phyloP scores from a whole-genome alignment of 2,113 vertebrate species.

The Picathartes gymnocephalus region DNA sequence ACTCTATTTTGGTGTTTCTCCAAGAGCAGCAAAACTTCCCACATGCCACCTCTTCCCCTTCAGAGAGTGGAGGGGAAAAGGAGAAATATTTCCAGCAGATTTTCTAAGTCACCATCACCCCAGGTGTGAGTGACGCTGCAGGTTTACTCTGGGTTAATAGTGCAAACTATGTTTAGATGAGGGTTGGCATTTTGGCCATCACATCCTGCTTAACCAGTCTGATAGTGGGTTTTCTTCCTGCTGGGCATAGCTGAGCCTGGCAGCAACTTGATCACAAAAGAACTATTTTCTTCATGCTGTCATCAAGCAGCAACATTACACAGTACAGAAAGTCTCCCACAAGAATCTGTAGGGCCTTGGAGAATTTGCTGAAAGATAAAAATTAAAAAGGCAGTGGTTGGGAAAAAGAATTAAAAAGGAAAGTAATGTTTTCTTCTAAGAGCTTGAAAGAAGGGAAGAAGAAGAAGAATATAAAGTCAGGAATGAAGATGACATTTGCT shows the following conservation, averaged over 20 bases:
- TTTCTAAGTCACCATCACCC: not conserved
- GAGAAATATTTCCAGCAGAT: not conserved
- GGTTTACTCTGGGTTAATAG: not conserved
- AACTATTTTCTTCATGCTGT: not conserved
- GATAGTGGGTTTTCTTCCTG: accelerated
- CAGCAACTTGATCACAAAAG: not conserved
- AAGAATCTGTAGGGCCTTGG: not conserved
- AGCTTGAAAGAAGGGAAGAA: not conserved
- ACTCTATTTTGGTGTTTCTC: not conserved
- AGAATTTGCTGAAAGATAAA: not conserved
- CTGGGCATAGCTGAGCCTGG: accelerated
- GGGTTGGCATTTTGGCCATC: not conserved
- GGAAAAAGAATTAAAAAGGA: not conserved
- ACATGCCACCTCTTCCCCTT: not conserved
- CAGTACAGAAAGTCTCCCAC: not conserved
- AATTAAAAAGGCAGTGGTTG: not conserved
- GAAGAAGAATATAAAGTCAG: not conserved
- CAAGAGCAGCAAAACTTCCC: not conserved
- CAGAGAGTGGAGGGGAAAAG: not conserved
- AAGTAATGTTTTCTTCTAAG: not conserved
- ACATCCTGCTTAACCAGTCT: not conserved
- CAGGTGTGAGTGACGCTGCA: not conserved
- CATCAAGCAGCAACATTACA: not conserved
- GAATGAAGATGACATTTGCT: not conserved
- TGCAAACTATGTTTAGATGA: not conserved